These are phyloP conservation scores for Brachyptera risi DNA, from an alignment of 2,888 invertebrate genomes.

Conservation along the genomic window DNA sequence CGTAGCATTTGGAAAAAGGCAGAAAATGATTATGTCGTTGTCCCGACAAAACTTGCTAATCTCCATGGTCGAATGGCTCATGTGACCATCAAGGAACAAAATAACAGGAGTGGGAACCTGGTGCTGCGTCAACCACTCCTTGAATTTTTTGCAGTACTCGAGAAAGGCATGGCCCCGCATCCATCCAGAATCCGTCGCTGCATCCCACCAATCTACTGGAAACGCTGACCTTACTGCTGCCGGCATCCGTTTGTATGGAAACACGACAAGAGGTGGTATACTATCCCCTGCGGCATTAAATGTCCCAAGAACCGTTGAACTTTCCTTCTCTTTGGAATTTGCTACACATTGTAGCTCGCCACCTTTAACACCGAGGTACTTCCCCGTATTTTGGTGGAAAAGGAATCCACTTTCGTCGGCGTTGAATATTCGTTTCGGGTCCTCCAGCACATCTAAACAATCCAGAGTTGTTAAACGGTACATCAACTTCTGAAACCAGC, in stretches of 20 bases:
- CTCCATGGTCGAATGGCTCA: slow-evolving; percentile 36
- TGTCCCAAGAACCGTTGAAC: slow-evolving; percentile 42
- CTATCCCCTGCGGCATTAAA: slow-evolving; percentile 40
- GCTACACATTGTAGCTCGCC: slow-evolving; percentile 39
- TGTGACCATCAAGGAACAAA: slow-evolving; percentile 42
- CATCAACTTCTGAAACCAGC: slow-evolving; percentile 39
- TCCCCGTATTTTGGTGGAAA: slow-evolving; percentile 39
- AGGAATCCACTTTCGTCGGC: slow-evolving; percentile 41
- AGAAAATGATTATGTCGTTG: slow-evolving; percentile 37
- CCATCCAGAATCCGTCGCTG: slow-evolving; percentile 36
- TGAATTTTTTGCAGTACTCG: slow-evolving; percentile 34
- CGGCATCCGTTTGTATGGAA: slow-evolving; percentile 33
- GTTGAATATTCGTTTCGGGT: slow-evolving; percentile 29
- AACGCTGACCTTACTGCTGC: slow-evolving; percentile 30
- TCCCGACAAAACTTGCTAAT: slow-evolving; percentile 36
- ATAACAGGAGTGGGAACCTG: slow-evolving; percentile 38
- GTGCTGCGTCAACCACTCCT: slow-evolving; percentile 32
- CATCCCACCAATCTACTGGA: slow-evolving; percentile 31
- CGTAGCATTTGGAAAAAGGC: slow-evolving; percentile 37
- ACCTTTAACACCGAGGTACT: slow-evolving; percentile 34
- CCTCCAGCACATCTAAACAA: slow-evolving; percentile 32
- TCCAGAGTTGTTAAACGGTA: not conserved
- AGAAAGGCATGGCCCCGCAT: slow-evolving; percentile 36
- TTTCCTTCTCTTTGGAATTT: not conserved
- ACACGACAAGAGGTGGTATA: slow-evolving; percentile 36